Conservation (phyloP, 2,113 vertebrate genomes). For the Cygnus buccinator region DNA sequence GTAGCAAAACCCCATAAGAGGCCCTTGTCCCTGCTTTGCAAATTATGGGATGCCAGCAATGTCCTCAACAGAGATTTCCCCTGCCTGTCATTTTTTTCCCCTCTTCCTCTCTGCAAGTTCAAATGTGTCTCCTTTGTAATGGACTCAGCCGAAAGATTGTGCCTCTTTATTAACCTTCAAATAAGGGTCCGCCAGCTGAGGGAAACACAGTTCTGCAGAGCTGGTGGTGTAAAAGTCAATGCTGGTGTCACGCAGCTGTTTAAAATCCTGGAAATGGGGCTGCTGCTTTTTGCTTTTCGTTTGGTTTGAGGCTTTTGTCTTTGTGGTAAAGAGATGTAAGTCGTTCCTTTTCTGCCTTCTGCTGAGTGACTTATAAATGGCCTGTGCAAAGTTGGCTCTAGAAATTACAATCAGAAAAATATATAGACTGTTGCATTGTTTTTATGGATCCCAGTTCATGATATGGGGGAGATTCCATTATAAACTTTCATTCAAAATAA, state of each 20-base stretch:
- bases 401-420: slow-evolving; percentile 33
- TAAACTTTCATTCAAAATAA: slow-evolving; percentile 25
- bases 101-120: background rate
- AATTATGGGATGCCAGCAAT: background rate
- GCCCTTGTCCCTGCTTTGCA: background rate
- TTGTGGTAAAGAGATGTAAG: slow-evolving; percentile 2
- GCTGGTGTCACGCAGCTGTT: slow-evolving; percentile 22
- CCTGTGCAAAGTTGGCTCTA: slow-evolving; percentile 2
- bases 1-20: background rate
- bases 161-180: slow-evolving; percentile 41
- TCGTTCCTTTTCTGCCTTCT: slow-evolving; percentile 7
- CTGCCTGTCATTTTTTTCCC: fast-evolving
- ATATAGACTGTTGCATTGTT: background rate
- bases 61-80: background rate
- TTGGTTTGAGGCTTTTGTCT: slow-evolving; percentile 1
- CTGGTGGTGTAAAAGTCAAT: background rate
- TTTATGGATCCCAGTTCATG: slow-evolving; percentile 15
- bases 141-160: background rate
- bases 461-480: background rate
- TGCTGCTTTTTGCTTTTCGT: background rate
- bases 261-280: background rate
- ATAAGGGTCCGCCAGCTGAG: background rate
- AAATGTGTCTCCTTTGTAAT: background rate
- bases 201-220: background rate
- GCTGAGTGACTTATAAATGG: background rate